These are phyloP conservation scores for Drosophila paulistorum DNA, from an alignment of 1,140 invertebrate species.

Conservation along the genomic window DNA sequence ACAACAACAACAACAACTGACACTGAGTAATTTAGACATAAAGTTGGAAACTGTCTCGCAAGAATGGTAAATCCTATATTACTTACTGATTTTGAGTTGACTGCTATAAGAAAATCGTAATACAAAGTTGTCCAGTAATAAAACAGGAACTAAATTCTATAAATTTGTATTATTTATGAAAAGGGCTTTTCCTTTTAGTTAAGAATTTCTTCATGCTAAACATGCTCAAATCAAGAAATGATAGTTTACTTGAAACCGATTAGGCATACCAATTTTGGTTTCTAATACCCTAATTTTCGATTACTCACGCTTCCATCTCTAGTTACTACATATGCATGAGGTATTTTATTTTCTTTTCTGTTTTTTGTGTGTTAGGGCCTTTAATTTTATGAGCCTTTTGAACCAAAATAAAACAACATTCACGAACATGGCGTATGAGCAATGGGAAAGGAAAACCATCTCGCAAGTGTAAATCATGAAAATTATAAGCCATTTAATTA, in stretches of 20 bases:
- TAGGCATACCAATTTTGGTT: background rate
- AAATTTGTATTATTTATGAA: no score
- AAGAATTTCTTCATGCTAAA: background rate
- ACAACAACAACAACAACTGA: background rate
- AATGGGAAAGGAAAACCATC: constrained; percentile 16
- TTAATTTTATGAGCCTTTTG: constrained; percentile 66
- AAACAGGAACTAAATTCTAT: no score
- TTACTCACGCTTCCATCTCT: constrained; percentile 34
- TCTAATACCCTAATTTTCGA: background rate
- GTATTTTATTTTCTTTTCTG: constrained; percentile 19
- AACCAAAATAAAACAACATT: constrained; percentile 30
- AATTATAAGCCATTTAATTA: constrained; percentile 80
- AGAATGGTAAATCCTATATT: background rate
- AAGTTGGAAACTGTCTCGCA: background rate
- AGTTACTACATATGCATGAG: constrained; percentile 23
- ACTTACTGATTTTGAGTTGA: background rate
- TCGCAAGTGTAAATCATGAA: constrained; percentile 74
- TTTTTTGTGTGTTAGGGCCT: constrained; percentile 25
- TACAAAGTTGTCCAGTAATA: no score
- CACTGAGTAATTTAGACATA: constrained; percentile 3
- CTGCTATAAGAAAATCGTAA: no score
- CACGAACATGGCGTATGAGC: background rate
- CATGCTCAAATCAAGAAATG: background rate
- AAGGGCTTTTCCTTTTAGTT: no score
- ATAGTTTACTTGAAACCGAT: background rate